Evolutionary conservation across 2,888 invertebrate species (phyloP), one percentile per base, ranked within the genome.

Genomic region (Drymonia ruficornis): DNA sequence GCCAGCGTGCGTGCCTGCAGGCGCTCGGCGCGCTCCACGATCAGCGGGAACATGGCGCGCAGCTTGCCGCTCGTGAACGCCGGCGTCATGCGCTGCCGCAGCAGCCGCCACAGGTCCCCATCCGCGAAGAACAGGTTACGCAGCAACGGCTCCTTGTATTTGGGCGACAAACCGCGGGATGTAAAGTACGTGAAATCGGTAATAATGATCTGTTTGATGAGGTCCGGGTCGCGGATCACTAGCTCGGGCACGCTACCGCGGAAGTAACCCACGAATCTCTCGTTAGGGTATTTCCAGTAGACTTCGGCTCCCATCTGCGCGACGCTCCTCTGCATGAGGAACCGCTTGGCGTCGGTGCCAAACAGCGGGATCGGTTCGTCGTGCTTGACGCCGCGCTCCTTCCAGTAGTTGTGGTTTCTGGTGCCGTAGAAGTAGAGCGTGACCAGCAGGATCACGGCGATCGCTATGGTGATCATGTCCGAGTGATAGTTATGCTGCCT

Each of bases 61-160:
- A 86, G 76, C 65, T 85, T 86, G 50, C 81, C 83, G 55, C 80
- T 81, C 3, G 85, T 80, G 63, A 86, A 86, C 2, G 84, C 80
- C 1, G 84, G 83, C 18, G 84, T 83, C 76, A 86, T 78, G 52
- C 84, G 82, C 66, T 86, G 83, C 11, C 87, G 74, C 59, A 87
- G 65, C 59, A 86, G 65, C 29, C 78, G 72, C 87, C 86, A 86
- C 38, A 77, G 45, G 59, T 87, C 87, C 0, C 86, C 86, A 38
- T 86, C 86, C 7, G 76, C 80, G 52, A 83, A 81, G 61, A 87
- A 86, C 55, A 87, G 54, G 56, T 87, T 87, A 1, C 74, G 71
- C 38, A 84, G 58, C 52, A 88, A 63, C 2, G 86, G 87, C 40
- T 87, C 86, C 23, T 70, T 72, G 49, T 79, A 67, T 2, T 44